Evolutionary conservation across 2,888 invertebrate genomes (phyloP), one percentile per base, ranked within the genome.

Genomic region (Eupithecia subfuscata): DNA sequence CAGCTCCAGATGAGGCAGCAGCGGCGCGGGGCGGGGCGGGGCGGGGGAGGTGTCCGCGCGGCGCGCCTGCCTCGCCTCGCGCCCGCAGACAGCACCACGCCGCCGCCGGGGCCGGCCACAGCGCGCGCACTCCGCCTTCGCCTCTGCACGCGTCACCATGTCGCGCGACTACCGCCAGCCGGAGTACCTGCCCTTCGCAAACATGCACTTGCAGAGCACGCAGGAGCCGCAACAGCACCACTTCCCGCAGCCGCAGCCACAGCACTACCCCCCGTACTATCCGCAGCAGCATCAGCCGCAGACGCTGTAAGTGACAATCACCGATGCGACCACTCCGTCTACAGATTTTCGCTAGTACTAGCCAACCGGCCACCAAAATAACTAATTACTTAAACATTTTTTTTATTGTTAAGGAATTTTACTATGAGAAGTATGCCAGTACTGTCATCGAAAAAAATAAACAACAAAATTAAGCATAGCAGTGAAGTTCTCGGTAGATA

Each of bases 81-180:
- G n/a, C 9, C 52, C 52, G 52, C 8, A 52, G 52, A 52, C 52
- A 52, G 52, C n/a, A 52, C 11, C 22, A 56, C 9, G 52, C 9
- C 52, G 16, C n/a, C n/a, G 67, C 37, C 22, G 67, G 43, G 40
- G 67, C 12, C 40, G 22, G 67, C 14, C 18, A 34, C n/a, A 12
- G 43, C 40, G 67, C 67, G 67, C 40, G 30, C 63, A 34, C 16
- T 30, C 14, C 34, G 63, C 18, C 63, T 6, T 6, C 2, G 30
- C 2, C 65, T 7, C 43, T n/a, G 43, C 67, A 14, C 48, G 52
- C 73, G 70, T 18, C 43, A 45, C 63, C 48, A 70, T 63, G 74
- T 74, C 70, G 78, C 73, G 48, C 67, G 70, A 76, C 18, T 73
- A 45, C 73, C 25, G 37, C 16, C 14, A 45, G 34, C 56, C 65